Evolutionary conservation across 1,140 invertebrate species (phyloP).

Genomic region (Drosophila truncata): DNA sequence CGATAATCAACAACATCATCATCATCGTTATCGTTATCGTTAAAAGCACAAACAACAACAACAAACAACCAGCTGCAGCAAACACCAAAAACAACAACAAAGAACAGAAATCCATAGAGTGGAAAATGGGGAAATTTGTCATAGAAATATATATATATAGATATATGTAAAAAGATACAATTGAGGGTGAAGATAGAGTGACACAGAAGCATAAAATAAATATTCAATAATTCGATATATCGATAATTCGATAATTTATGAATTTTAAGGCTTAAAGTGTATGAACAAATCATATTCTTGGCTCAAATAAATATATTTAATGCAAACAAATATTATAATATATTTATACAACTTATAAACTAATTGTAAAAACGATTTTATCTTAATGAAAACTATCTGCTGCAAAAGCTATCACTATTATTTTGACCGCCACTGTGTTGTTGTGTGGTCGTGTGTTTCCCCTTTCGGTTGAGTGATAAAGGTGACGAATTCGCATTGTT

Average conservation of each 20-base stretch:
- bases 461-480: neutral
- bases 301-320: too few species aligned
- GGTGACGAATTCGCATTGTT: slow-evolving; percentile 28
- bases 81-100: neutral
- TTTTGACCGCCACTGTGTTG: neutral
- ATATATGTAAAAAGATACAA: slow-evolving; percentile 2
- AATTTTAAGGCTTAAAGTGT: too few species aligned
- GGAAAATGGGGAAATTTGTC: slow-evolving; percentile 30
- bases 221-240: neutral
- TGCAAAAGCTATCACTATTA: neutral
- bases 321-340: too few species aligned
- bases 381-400: too few species aligned
- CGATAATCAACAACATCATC: too few species aligned
- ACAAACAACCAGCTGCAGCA: slow-evolving; percentile 8
- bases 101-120: slow-evolving; percentile 8
- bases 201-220: neutral
- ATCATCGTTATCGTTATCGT: too few species aligned
- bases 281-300: too few species aligned
- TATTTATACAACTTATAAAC: too few species aligned
- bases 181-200: neutral
- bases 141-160: slow-evolving; percentile 4
- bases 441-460: neutral
- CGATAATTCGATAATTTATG: neutral
- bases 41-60: slow-evolving; percentile 23
- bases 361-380: too few species aligned